Conservation (phyloP, 2,797 vertebrate species). For the Typhlichthys eigenmanni region DNA sequence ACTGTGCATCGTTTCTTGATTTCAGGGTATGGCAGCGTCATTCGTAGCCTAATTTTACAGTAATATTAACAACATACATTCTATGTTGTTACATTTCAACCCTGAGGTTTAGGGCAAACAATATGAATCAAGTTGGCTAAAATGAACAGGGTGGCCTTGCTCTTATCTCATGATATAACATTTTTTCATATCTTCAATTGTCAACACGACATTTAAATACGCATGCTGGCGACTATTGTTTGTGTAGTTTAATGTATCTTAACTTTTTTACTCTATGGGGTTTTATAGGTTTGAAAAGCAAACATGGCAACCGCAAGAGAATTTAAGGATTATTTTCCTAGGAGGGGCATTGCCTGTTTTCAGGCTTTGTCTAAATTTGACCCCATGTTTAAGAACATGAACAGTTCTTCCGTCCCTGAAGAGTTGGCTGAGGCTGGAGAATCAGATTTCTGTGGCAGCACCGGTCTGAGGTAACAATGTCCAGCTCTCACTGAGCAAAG, state of each 20-base stretch:
- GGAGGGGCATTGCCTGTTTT: slow-evolving; percentile 16
- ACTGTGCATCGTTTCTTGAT: too few relatives aligned
- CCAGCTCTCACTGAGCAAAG: too few relatives aligned
- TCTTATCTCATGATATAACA: too few relatives aligned
- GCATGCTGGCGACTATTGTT: too few relatives aligned
- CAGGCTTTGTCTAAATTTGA: slow-evolving; percentile 12
- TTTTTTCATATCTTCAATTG: too few relatives aligned
- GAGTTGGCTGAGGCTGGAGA: slow-evolving; percentile 1
- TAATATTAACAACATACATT: too few relatives aligned
- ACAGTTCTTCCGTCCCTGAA: not conserved
- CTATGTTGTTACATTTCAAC: too few relatives aligned
- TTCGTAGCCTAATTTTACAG: too few relatives aligned
- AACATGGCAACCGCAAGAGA: slow-evolving; percentile 33
- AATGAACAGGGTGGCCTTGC: too few relatives aligned
- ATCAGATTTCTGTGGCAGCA: not conserved
- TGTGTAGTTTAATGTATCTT: too few relatives aligned
- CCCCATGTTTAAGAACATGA: not conserved
- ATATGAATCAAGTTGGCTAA: not conserved
- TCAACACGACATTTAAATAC: too few relatives aligned
- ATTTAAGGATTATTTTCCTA: slow-evolving; percentile 1
- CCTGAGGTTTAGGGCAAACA: not conserved
- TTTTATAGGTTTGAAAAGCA: not conserved
- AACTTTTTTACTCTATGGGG: slow-evolving; percentile 8
- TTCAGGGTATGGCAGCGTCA: too few relatives aligned
- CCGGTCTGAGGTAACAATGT: slow-evolving; percentile 41